A percentile compares a stretch with the other conserved stretches of the same genome.
Evolutionary conservation across 2,113 vertebrate genomes (phyloP).

Genomic region (Sphaerodactylus townsendi): DNA sequence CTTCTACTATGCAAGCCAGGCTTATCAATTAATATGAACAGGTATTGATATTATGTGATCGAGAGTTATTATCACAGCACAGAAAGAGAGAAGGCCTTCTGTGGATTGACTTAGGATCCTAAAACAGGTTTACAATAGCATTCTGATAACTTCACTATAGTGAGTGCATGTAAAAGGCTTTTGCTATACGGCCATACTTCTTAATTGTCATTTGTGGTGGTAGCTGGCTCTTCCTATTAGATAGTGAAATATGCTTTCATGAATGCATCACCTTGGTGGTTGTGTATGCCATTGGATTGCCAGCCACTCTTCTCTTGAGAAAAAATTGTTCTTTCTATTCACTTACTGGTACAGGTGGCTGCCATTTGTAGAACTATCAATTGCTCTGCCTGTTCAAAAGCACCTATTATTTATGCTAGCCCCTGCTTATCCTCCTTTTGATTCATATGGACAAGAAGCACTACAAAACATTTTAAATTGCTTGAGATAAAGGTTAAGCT

Average conservation of each 20-base stretch:
- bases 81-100: background rate
- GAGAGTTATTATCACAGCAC: background rate
- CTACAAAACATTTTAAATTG: slow-evolving; percentile 79
- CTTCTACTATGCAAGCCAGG: background rate
- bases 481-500: slow-evolving; percentile 77
- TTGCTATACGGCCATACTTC: background rate
- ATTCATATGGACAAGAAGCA: slow-evolving; percentile 78
- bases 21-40: background rate
- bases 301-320: slow-evolving; percentile 53
- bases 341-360: slow-evolving; percentile 77
- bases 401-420: slow-evolving; percentile 76
- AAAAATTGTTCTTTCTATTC: slow-evolving; percentile 63
- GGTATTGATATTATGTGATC: background rate
- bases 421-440: slow-evolving; percentile 75
- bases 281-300: slow-evolving; percentile 60
- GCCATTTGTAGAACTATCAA: slow-evolving; percentile 77
- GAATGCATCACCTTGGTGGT: slow-evolving; percentile 53
- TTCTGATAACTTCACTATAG: background rate
- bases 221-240: slow-evolving; percentile 45
- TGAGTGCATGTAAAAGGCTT: background rate
- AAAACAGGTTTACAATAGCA: background rate
- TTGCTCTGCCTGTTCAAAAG: slow-evolving; percentile 71
- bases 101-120: background rate
- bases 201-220: slow-evolving; percentile 43
- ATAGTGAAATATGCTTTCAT: slow-evolving; percentile 42